phyloP scores from a whole-genome alignment of 1,140 invertebrate genomes.

The Watersipora subatra region DNA sequence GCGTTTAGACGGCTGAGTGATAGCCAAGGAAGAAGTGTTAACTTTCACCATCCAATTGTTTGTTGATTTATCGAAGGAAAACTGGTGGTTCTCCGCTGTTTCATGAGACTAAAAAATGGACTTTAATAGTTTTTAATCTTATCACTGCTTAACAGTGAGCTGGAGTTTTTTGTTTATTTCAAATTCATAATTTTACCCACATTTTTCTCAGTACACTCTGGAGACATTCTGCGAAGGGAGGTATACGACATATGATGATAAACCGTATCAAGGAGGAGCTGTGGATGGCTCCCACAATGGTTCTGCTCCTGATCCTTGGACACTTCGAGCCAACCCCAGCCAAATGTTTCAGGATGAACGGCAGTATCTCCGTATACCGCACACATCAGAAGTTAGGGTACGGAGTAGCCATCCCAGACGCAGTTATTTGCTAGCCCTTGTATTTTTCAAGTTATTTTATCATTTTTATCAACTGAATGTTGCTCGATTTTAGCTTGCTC shows the following conservation, averaged over 20 bases:
- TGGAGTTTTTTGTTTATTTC: neutral
- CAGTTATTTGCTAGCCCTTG: no score
- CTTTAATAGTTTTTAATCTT: neutral
- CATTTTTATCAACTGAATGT: no score
- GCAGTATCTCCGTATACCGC: conserved; percentile 20
- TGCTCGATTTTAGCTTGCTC: no score
- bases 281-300: conserved; percentile 24
- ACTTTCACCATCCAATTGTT: no score
- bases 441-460: no score
- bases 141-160: neutral
- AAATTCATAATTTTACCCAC: neutral
- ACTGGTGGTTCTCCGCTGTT: no score
- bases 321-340: conserved; percentile 14
- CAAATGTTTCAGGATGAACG: conserved; percentile 16
- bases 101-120: neutral
- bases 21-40: no score
- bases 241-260: conserved; percentile 14
- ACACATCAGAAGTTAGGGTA: conserved; percentile 20
- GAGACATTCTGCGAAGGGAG: conserved; percentile 22
- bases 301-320: conserved; percentile 17
- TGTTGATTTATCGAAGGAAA: no score
- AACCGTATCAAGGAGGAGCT: conserved; percentile 16
- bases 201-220: conserved; percentile 21
- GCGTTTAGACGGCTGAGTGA: no score
- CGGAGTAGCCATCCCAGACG: no score